Base-by-base conservation (phyloP, 2,888 invertebrate genomes). In the Zele albiditarsus region DNA sequence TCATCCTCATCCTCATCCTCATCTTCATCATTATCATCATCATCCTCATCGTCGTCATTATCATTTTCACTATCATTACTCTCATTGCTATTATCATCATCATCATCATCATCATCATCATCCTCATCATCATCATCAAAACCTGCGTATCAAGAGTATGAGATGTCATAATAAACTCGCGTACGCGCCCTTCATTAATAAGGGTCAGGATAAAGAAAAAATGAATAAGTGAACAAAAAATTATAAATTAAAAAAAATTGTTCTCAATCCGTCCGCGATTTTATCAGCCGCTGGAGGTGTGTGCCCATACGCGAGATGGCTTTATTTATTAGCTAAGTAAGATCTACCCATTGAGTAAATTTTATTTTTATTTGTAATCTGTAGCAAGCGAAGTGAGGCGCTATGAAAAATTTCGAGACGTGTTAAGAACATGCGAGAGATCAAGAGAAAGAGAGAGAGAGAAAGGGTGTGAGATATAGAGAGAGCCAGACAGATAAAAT, bases 51-150 rank as follows among this genome's bases (percentile, higher is more conserved):
- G 73, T 90, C 85, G 81, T 90, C 90, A 58, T 90, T 86, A 73
- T 89, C 86, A 82, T 90, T 90, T 80, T 90, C 87, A 74, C 88
- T 83, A 62, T 86, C 83, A 42, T 85, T 84, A 49, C 87, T 84
- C 23, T 89, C 89, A n/a, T 89, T 84, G 42, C 87, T 84, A 42
- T 89, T 85, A 16, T 89, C 85, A 31, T 88, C 84, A 14, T 92
- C 91, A 88, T 92, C 91, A 89, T 92, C 92, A 90, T 92, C 91
- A 89, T 92, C 91, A 89, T 91, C 91, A 89, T 91, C 91, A 23
- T 85, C 81, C 49, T 84, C 84, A 65, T 75, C 82, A 60, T 84
- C 83, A 80, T 83, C 83, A 83, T 86, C 85, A 83, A 87, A 82
- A 86, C 87, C 87, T 88, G 87, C 80, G 76, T 86, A 85, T 84